These are phyloP conservation scores for Drosophila pseudoananassae DNA, from an alignment of 1,140 invertebrate species.

Conservation along the genomic window DNA sequence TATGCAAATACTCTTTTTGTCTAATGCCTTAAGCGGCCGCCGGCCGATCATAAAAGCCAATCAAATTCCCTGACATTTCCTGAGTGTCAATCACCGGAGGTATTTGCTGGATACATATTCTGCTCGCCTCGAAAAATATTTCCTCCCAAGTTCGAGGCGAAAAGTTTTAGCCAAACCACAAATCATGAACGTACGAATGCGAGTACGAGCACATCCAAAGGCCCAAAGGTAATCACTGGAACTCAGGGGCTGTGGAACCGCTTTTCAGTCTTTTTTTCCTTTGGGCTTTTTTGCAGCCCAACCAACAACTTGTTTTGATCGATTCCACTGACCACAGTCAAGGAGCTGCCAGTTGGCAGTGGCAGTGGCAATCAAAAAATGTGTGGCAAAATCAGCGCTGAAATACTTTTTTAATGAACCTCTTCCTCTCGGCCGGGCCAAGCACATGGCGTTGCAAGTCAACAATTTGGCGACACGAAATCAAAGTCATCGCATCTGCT, in stretches of 20 bases:
- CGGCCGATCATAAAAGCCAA: constrained; percentile 71
- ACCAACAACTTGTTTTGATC: constrained; percentile 64
- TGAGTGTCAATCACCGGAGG: constrained; percentile 75
- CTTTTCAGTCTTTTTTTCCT: constrained; percentile 39
- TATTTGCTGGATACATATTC: constrained; percentile 36
- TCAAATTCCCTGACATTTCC: constrained; percentile 78
- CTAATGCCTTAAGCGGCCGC: constrained; percentile 65
- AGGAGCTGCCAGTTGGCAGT: constrained; percentile 53
- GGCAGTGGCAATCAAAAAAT: constrained; percentile 78
- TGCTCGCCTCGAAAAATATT: constrained; percentile 25
- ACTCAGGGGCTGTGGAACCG: constrained; percentile 17
- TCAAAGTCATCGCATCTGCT: constrained; percentile 71
- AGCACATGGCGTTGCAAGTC: not conserved
- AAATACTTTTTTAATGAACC: constrained; percentile 82
- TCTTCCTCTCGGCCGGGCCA: constrained; percentile 58
- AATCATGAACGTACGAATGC: constrained; percentile 35
- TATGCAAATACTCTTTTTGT: constrained; percentile 72
- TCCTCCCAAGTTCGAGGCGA: constrained; percentile 16
- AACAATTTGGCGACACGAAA: constrained; percentile 79
- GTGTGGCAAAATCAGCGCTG: constrained; percentile 75
- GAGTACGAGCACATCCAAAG: constrained; percentile 2
- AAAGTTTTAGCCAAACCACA: constrained; percentile 38
- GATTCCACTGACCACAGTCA: constrained; percentile 61
- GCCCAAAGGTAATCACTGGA: constrained; percentile 55
- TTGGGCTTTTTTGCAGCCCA: constrained; percentile 19